phyloP scores from a whole-genome alignment of 35 echinoderm and acorn worm genomes.

The Patiria miniata region DNA sequence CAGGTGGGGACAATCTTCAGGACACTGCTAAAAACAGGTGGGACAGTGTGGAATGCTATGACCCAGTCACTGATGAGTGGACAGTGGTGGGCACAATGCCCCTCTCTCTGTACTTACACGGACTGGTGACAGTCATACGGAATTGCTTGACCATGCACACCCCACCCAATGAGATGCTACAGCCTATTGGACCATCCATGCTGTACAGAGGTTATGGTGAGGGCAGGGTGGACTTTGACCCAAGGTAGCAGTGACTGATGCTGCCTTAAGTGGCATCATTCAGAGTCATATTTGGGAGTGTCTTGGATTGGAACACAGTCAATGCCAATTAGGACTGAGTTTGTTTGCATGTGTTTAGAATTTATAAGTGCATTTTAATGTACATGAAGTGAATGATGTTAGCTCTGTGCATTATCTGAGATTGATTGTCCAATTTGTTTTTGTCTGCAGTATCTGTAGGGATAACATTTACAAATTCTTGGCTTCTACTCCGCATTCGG shows the following conservation, averaged over 20 bases:
- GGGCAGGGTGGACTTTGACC: conserved; percentile 41
- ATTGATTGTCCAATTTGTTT: too few species aligned
- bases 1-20: conserved; percentile 64
- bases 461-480: too few species aligned
- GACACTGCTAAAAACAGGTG: conserved; percentile 36
- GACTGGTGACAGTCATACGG: conserved; percentile 54
- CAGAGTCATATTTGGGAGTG: too few species aligned
- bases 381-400: too few species aligned
- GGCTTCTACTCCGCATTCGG: too few species aligned
- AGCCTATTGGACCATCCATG: conserved; percentile 50
- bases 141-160: neutral
- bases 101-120: conserved; percentile 61
- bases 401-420: too few species aligned
- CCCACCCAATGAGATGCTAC: neutral
- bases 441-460: too few species aligned
- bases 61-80: conserved; percentile 55
- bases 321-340: too few species aligned
- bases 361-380: too few species aligned
- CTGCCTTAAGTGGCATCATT: neutral
- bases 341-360: too few species aligned
- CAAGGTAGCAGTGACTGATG: conserved; percentile 37
- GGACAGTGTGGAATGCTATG: conserved; percentile 67
- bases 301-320: too few species aligned
- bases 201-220: conserved; percentile 57
- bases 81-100: conserved; percentile 54